Conservation (phyloP, 2,888 invertebrate genomes). For the Octodonta nipae region DNA sequence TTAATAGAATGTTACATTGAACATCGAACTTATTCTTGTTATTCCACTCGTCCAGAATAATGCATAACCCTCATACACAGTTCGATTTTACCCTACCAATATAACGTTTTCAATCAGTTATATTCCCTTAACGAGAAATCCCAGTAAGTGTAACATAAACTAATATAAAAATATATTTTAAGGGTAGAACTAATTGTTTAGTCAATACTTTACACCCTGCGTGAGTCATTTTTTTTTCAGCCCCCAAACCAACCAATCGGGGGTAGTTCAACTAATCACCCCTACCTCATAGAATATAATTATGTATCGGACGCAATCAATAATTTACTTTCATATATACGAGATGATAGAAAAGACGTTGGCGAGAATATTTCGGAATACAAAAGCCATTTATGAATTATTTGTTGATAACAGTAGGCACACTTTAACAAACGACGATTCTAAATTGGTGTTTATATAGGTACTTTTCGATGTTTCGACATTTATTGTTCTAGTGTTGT, state of each 20-base stretch:
- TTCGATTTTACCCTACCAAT: slow-evolving; percentile 9
- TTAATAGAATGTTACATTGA: not conserved
- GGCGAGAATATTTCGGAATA: too few relatives aligned
- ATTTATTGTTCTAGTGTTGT: too few relatives aligned
- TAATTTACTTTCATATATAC: slow-evolving; percentile 24
- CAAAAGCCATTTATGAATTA: too few relatives aligned
- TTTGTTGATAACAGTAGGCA: too few relatives aligned
- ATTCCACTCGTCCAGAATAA: slow-evolving; percentile 2
- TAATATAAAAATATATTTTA: slow-evolving; percentile 35
- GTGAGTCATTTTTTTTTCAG: slow-evolving; percentile 39
- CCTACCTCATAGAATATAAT: slow-evolving; percentile 35
- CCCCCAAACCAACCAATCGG: slow-evolving; percentile 38
- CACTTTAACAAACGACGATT: too few relatives aligned
- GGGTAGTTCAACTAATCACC: slow-evolving; percentile 36
- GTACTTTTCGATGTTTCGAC: too few relatives aligned
- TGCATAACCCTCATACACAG: slow-evolving; percentile 10
- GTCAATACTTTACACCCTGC: slow-evolving; percentile 41
- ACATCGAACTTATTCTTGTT: slow-evolving; percentile 1
- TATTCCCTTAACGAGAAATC: slow-evolving; percentile 16
- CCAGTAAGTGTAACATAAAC: slow-evolving; percentile 19
- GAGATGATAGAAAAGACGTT: too few relatives aligned
- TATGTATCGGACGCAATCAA: slow-evolving; percentile 38
- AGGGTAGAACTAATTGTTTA: slow-evolving; percentile 39
- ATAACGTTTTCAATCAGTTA: slow-evolving; percentile 9
- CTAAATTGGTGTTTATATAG: too few relatives aligned